Evolutionary conservation across 1,140 invertebrate species (phyloP), one percentile per base, ranked within the genome.

Genomic region (Zaprionus vittiger): DNA sequence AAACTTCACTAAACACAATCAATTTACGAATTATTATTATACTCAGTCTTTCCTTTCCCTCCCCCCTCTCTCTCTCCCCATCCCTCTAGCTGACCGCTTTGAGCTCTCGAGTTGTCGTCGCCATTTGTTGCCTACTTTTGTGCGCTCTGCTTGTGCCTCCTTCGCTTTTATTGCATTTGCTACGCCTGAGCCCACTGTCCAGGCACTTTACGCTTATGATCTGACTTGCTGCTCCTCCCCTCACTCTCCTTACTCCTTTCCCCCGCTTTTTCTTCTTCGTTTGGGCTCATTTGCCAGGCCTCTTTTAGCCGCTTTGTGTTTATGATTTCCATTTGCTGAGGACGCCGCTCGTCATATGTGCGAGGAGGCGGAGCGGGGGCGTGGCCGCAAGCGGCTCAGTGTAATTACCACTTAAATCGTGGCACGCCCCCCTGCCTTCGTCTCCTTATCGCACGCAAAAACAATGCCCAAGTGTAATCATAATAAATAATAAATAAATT

Each of bases 1-100:
- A 90, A 90, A 90, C 85, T 90, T 90, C 85, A 90, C 85, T 90
- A 90, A 90, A 90, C 85, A 90, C 85, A 90, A 90, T 90, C 85
- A 90, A 90, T 90, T 90, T 90, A 80, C 85, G 85, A 90, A 90
- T 90, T 87, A 87, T 87, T 90, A 90, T 89, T 90, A 90, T 90
- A 71, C 76, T 17, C 41, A 72, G 37, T 28, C 26, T 47, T n/a
- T 41, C 9, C 14, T n/a, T 47, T 7, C 41, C 9, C 31, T 14
- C 52, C 22, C 34, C 22, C n/a, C n/a, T n/a, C 2, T 14, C 15
- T 20, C 12, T 15, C 15, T 7, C 28, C 4, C 22, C 49, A 5
- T 3, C 41, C 56, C 28, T 44, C 1, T 20, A 20, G 20, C 54
- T 26, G 24, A 5, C 4, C 4, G 24, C 4, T 52, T 7, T 31